Conservation (phyloP, 2,113 vertebrate genomes). For the Carassius auratus region DNA sequence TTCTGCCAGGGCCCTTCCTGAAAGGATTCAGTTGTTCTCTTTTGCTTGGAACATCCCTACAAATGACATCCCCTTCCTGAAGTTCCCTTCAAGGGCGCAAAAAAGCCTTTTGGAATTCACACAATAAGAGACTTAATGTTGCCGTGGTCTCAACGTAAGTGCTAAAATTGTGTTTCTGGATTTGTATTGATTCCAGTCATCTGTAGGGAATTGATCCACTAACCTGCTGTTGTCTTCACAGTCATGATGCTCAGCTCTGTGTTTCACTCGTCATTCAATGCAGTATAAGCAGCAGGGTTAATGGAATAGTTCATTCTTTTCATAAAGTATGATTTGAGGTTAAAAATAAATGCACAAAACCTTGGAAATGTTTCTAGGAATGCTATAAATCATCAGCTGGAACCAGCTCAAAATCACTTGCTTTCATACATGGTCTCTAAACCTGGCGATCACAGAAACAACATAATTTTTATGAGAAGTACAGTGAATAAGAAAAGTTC, state of each 20-base stretch:
- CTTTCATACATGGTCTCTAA: not conserved
- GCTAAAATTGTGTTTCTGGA: slow-evolving; percentile 10
- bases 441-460: not conserved
- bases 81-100: too few species aligned
- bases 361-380: not conserved
- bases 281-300: not conserved
- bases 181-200: slow-evolving; percentile 36
- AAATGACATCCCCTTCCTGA: too few species aligned
- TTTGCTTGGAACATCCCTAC: too few species aligned
- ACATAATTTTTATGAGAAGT: not conserved
- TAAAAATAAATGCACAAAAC: not conserved
- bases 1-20: too few species aligned
- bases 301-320: not conserved
- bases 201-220: not conserved
- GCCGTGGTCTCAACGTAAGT: slow-evolving; percentile 72
- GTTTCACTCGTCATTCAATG: not conserved
- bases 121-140: slow-evolving; percentile 68
- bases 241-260: not conserved
- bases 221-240: not conserved
- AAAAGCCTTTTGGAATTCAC: too few species aligned
- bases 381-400: not conserved
- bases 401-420: not conserved
- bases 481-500: not conserved
- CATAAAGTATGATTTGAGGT: not conserved
- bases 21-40: too few species aligned